phyloP scores from a whole-genome alignment of 2,888 invertebrate genomes.

The Linnaemya tessellans region DNA sequence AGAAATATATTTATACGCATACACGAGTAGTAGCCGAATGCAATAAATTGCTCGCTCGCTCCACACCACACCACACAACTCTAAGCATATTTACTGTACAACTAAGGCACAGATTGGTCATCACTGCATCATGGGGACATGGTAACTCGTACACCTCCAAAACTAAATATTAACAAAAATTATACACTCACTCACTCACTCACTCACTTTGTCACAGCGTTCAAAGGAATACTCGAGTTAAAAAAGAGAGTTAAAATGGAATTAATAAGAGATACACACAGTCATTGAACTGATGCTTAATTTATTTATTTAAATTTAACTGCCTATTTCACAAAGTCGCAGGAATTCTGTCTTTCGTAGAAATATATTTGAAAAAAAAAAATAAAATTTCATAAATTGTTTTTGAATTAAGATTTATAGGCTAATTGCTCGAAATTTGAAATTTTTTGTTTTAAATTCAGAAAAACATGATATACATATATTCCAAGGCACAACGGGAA shows the following conservation, averaged over 20 bases:
- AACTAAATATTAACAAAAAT: not conserved
- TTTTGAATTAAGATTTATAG: too few relatives aligned
- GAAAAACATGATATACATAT: too few relatives aligned
- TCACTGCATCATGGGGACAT: slow-evolving; percentile 16
- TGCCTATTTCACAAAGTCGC: too few relatives aligned
- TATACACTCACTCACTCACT: slow-evolving; percentile 1
- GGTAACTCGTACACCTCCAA: not conserved
- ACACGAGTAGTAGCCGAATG: not conserved
- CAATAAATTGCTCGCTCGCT: not conserved
- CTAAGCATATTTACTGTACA: slow-evolving; percentile 27
- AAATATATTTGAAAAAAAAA: too few relatives aligned
- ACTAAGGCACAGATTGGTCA: slow-evolving; percentile 27
- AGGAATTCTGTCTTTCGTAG: too few relatives aligned
- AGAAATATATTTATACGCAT: slow-evolving; percentile 23
- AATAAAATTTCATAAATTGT: too few relatives aligned
- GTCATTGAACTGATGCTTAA: not conserved
- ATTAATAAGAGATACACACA: not conserved
- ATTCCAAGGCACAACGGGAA: too few relatives aligned
- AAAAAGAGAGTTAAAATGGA: not conserved
- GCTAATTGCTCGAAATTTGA: too few relatives aligned
- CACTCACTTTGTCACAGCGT: not conserved
- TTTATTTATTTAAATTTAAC: too few relatives aligned
- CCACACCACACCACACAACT: slow-evolving; percentile 1
- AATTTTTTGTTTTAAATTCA: too few relatives aligned
- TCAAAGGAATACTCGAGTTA: slow-evolving; percentile 13